These are phyloP conservation scores for Leptogaster cylindrica DNA, from an alignment of 2,888 invertebrate species.

Conservation along the genomic window DNA sequence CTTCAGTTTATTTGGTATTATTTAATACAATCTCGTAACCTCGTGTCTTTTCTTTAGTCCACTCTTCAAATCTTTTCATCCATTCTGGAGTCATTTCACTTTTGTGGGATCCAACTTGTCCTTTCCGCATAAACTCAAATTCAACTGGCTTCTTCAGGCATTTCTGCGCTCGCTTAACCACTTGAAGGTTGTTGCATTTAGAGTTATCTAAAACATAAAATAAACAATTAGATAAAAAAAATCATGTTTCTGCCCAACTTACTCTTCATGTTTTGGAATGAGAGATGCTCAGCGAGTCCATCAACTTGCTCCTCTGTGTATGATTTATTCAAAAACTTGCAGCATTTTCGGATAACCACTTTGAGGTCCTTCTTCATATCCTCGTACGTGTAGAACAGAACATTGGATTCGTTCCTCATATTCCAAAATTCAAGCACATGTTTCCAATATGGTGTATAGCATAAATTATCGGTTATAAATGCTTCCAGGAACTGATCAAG, in stretches of 20 bases:
- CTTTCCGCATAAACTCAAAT: constrained; percentile 16
- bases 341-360: constrained; percentile 46
- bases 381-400: constrained; percentile 54
- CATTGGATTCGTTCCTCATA: constrained; percentile 50
- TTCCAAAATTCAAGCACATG: constrained; percentile 54
- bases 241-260: neutral
- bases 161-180: no score
- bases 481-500: constrained; percentile 45
- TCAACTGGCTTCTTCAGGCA: no score
- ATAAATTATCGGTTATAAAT: no score
- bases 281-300: constrained; percentile 44
- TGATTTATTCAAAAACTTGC: constrained; percentile 46
- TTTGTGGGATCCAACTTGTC: constrained; percentile 24
- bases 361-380: constrained; percentile 52
- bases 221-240: neutral
- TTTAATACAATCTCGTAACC: no score
- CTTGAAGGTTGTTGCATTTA: neutral
- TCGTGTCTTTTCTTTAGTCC: no score
- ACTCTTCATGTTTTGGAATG: constrained; percentile 48
- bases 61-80: neutral
- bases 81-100: constrained; percentile 2
- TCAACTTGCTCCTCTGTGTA: constrained; percentile 34
- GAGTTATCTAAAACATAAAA: neutral
- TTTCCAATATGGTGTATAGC: constrained; percentile 50
- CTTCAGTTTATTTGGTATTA: no score